phyloP scores from a whole-genome alignment of 2,797 vertebrate genomes.

The Enteromius paludinosus region DNA sequence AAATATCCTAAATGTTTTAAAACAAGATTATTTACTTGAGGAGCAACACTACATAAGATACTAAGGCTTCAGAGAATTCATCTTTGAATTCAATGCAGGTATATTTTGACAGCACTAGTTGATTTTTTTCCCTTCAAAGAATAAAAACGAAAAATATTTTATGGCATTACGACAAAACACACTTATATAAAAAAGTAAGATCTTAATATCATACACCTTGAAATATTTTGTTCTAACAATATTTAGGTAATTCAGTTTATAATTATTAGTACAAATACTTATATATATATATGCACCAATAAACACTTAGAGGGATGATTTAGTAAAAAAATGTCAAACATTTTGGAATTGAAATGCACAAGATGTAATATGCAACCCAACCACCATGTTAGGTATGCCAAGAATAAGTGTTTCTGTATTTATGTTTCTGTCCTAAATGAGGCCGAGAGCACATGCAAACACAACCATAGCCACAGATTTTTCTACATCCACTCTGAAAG shows the following conservation, averaged over 20 bases:
- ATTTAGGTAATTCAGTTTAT: background rate
- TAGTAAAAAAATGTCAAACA: background rate
- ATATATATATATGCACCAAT: background rate
- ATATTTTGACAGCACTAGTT: background rate
- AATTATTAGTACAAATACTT: background rate
- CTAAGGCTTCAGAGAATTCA: background rate
- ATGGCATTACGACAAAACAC: background rate
- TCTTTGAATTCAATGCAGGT: background rate
- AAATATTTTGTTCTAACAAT: background rate
- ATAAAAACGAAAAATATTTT: background rate
- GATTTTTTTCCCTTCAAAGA: background rate
- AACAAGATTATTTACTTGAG: slow-evolving; percentile 7
- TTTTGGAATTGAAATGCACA: background rate
- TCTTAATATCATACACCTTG: too few relatives aligned
- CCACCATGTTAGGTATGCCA: background rate
- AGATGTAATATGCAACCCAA: background rate
- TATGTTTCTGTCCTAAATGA: background rate
- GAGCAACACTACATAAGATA: background rate
- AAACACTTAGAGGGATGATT: background rate
- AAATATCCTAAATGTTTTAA: background rate
- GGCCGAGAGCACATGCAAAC: background rate
- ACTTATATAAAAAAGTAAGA: background rate
- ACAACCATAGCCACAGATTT: slow-evolving; percentile 15
- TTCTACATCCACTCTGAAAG: slow-evolving; percentile 1
- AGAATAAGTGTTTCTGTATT: background rate